These are phyloP conservation scores for Tragopan temminckii DNA, from an alignment of 2,797 vertebrate genomes.

Conservation along the genomic window DNA sequence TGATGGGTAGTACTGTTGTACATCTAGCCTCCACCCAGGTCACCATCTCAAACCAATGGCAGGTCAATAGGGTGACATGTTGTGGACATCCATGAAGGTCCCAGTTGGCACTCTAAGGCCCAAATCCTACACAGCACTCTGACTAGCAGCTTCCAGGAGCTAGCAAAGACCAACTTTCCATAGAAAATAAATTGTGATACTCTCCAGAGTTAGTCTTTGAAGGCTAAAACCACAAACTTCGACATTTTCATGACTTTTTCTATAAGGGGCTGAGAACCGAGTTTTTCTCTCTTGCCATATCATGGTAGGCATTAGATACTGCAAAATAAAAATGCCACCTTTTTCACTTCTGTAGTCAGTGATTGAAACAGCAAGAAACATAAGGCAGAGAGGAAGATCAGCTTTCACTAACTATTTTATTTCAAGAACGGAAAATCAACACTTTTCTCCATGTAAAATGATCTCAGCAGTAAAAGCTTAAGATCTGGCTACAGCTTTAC, in stretches of 20 bases:
- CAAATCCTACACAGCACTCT: not conserved
- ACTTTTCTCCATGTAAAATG: not conserved
- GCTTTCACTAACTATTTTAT: not conserved
- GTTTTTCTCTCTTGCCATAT: not conserved
- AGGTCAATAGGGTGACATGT: not conserved
- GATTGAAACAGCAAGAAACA: not conserved
- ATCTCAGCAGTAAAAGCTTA: not conserved
- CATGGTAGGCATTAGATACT: not conserved
- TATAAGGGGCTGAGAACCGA: not conserved
- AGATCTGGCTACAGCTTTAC: not conserved
- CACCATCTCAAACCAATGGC: not conserved
- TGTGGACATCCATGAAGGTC: not conserved
- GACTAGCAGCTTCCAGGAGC: not conserved
- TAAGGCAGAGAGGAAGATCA: not conserved
- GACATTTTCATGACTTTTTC: not conserved
- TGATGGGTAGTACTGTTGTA: not conserved
- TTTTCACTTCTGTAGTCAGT: not conserved
- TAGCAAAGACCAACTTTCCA: not conserved
- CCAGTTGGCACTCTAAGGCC: rapidly evolving
- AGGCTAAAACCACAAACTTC: not conserved
- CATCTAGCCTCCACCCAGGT: not conserved
- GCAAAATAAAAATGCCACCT: not conserved
- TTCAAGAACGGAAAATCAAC: not conserved
- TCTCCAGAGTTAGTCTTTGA: not conserved
- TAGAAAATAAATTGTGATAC: not conserved